Evolutionary conservation across 1,140 invertebrate species (phyloP), one percentile per base, ranked within the genome.

Genomic region (Gyrodactylus salaris): DNA sequence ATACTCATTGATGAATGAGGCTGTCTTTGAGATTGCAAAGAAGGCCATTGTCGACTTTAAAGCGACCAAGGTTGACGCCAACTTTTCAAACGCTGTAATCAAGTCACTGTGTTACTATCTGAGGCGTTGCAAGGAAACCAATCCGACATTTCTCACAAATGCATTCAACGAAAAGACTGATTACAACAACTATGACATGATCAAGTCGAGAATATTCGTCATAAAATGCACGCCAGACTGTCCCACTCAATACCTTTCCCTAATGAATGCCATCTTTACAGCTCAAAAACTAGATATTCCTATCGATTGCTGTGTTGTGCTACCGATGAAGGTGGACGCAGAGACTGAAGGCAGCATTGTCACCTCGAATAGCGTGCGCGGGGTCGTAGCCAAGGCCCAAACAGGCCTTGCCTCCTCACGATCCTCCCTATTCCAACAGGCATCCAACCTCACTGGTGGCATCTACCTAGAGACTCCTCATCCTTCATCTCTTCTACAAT

Each of bases 191-290:
- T 16, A 54, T 54, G 34, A 54, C 7, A 54, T 54, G n/a, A 54
- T 54, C 34, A 54, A 54, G n/a, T 54, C 34, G 7, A 54, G 34
- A n/a, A 54, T 54, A 54, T 54, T 54, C 7, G 34, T 54, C 7
- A 54, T 54, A 7, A 54, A 54, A n/a, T 54, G 7, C 7, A 54
- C 34, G 23, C 70, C 70, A 25, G 89, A 94, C 79, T 79, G 79
- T 73, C 78, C 89, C 0, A 87, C 87, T 0, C 92, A 96, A 77
- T 96, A 97, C 77, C 94, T 96, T 86, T 92, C 91, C 79, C 93
- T 93, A 76, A 96, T 96, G 89, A 96, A 96, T 82, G 87, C 89
- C 23, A 94, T 96, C 78, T 96, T 96, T 76, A 91, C 91, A 25
- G 89, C 92, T 54, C 90, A 88, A 76, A 88, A 87, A 83, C 83